Evolutionary conservation across 2,113 vertebrate species (phyloP).

Genomic region (Oreocharis arfaki): DNA sequence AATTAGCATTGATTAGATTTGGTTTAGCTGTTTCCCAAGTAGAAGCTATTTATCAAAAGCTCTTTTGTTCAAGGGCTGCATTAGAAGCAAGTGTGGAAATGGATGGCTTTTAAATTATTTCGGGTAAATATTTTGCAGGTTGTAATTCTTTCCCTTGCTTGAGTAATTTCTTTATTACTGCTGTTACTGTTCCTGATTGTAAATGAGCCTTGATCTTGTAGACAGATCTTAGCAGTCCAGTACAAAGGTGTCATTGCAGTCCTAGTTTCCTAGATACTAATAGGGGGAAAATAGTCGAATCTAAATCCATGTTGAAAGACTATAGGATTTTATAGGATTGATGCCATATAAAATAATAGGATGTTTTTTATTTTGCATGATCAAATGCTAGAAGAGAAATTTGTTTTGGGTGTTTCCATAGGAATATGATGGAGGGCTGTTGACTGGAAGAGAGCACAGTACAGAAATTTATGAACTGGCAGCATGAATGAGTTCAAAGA

Average conservation of each 20-base stretch:
- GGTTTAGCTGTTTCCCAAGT: neutral
- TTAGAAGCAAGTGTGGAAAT: neutral
- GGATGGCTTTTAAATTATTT: neutral
- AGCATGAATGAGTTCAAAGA: slow-evolving; percentile 6
- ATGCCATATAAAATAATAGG: neutral
- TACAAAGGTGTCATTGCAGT: neutral
- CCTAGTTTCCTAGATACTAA: neutral
- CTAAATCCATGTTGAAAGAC: neutral
- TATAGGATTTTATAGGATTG: neutral
- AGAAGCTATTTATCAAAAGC: neutral
- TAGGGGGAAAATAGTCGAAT: neutral
- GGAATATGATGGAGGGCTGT: neutral
- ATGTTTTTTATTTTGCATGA: neutral
- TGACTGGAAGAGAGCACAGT: neutral
- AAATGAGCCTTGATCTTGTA: neutral
- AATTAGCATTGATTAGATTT: neutral
- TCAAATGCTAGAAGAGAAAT: neutral
- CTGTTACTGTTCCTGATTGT: neutral
- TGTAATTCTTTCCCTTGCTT: neutral
- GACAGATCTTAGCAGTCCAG: neutral
- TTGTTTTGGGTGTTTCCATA: neutral
- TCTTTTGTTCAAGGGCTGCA: neutral
- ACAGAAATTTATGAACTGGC: neutral
- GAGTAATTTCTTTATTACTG: neutral
- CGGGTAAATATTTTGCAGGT: neutral